Evolutionary conservation across 1,140 invertebrate genomes (phyloP).

Genomic region (Samia ricini): DNA sequence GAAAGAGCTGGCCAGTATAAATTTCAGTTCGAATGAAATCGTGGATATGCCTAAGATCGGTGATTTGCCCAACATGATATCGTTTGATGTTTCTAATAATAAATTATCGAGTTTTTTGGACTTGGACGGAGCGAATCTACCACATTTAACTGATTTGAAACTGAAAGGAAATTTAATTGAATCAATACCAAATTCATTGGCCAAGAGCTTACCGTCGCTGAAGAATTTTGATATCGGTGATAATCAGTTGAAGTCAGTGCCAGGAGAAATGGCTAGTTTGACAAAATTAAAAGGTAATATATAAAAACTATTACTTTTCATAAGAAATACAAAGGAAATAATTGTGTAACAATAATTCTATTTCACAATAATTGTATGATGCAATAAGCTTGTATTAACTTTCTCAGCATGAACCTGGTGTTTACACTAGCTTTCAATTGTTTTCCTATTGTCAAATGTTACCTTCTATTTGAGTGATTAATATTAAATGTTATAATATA

Average conservation of each 20-base stretch:
- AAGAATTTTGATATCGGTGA: slow-evolving; percentile 85
- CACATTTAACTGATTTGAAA: slow-evolving; percentile 83
- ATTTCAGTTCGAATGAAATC: slow-evolving; percentile 84
- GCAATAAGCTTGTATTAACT: too few species aligned
- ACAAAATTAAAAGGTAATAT: slow-evolving; percentile 85
- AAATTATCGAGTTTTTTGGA: slow-evolving; percentile 81
- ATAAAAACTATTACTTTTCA: slow-evolving; percentile 15
- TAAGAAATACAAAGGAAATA: not conserved
- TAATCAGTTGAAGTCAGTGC: slow-evolving; percentile 82
- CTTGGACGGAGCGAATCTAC: slow-evolving; percentile 79
- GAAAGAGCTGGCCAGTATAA: slow-evolving; percentile 82
- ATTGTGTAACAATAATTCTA: not conserved
- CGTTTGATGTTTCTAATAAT: slow-evolving; percentile 85
- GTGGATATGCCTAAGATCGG: slow-evolving; percentile 79
- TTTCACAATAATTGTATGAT: not conserved
- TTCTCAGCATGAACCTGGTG: too few species aligned
- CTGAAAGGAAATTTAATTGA: slow-evolving; percentile 83
- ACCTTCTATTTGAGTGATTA: too few species aligned
- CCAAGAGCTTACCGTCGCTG: slow-evolving; percentile 76
- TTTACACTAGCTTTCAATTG: too few species aligned
- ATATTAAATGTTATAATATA: too few species aligned
- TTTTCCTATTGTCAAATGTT: too few species aligned
- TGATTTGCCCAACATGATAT: slow-evolving; percentile 77
- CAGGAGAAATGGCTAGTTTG: slow-evolving; percentile 82
- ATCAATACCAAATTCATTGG: slow-evolving; percentile 80